Evolutionary conservation across 2,113 vertebrate species (phyloP).

Genomic region (Sminthopsis crassicaudata): DNA sequence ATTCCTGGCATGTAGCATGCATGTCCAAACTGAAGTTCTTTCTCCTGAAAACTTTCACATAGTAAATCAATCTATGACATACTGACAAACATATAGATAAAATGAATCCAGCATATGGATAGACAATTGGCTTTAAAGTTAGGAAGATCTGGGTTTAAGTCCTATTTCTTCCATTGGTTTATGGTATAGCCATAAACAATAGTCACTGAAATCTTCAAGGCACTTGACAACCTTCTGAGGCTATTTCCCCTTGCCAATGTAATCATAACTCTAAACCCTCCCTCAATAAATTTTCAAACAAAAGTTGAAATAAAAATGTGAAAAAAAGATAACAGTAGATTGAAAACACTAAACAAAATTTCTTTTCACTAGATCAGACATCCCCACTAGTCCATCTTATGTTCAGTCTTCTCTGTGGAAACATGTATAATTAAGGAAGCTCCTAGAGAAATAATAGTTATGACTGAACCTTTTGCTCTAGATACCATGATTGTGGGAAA

Average conservation of each 20-base stretch:
- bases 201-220: neutral
- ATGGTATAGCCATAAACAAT: neutral
- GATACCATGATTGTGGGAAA: neutral
- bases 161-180: neutral
- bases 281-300: neutral
- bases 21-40: neutral
- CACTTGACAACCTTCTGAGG: neutral
- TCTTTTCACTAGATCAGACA: neutral
- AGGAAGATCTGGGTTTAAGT: neutral
- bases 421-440: neutral
- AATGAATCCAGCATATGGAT: neutral
- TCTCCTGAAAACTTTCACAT: neutral
- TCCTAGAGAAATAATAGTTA: neutral
- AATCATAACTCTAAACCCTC: neutral
- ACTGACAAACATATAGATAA: conserved; percentile 26
- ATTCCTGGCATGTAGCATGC: neutral
- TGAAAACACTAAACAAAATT: neutral
- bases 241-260: neutral
- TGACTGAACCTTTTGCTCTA: neutral
- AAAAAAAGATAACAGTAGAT: neutral
- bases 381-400: neutral
- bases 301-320: neutral
- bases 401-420: neutral
- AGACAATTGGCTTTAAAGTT: neutral
- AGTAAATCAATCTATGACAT: conserved; percentile 6